Conservation (phyloP, 2,113 vertebrate genomes). For the Osmerus mordax region DNA sequence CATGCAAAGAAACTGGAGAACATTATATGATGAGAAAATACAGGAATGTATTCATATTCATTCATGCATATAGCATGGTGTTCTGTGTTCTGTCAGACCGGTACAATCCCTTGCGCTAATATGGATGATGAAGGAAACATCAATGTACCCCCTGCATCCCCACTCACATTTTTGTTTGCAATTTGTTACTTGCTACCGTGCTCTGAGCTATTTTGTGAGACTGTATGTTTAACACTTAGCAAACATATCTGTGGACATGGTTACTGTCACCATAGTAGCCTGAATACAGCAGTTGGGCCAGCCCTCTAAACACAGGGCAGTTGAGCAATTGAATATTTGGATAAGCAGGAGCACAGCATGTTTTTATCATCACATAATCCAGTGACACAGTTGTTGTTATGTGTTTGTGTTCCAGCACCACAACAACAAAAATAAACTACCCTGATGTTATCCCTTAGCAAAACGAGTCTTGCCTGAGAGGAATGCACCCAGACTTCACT, state of each 20-base stretch:
- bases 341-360: conserved; percentile 50
- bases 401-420: conserved; percentile 61
- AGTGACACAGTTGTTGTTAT: conserved; percentile 65
- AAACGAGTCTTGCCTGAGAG: conserved; percentile 37
- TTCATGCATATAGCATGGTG: no score
- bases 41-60: no score
- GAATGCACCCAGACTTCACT: conserved; percentile 29
- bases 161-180: conserved; percentile 25
- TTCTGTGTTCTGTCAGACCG: no score
- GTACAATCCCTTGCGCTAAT: no score
- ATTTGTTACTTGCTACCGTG: not conserved
- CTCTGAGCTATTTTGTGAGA: conserved; percentile 74
- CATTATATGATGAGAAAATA: no score
- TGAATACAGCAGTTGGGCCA: conserved; percentile 80
- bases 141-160: not conserved
- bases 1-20: no score
- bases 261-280: conserved; percentile 91
- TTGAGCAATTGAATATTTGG: conserved; percentile 88
- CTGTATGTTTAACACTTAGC: conserved; percentile 81
- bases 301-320: conserved; percentile 81
- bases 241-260: conserved; percentile 84
- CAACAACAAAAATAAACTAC: conserved; percentile 50
- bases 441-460: conserved; percentile 28
- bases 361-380: conserved; percentile 36
- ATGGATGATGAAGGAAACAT: no score